Conservation (phyloP, 2,113 vertebrate species). For the Psittacula cyanocephala region DNA sequence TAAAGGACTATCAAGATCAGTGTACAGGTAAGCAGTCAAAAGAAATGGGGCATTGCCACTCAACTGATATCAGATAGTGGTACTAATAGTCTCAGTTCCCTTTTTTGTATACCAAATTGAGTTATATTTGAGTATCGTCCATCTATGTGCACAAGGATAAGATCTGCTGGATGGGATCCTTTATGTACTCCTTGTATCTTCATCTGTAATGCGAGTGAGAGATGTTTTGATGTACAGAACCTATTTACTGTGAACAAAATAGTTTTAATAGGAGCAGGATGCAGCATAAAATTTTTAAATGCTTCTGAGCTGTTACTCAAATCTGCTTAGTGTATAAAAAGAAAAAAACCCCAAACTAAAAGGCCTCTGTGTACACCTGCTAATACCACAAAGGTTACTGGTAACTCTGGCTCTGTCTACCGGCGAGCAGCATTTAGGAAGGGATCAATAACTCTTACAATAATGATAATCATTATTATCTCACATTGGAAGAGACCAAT, state of each 20-base stretch:
- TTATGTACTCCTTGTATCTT: rapidly evolving
- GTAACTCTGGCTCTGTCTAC: not conserved
- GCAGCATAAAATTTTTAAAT: not conserved
- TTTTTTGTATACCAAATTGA: not conserved
- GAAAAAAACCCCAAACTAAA: not conserved
- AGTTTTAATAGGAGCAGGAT: not conserved
- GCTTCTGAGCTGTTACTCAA: not conserved
- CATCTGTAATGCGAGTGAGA: not conserved
- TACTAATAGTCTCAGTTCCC: not conserved
- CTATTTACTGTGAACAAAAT: not conserved
- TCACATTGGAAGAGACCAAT: not conserved
- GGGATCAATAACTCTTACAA: not conserved
- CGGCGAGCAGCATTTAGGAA: not conserved
- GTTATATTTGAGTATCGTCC: not conserved
- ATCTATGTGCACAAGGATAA: not conserved
- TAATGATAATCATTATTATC: not conserved
- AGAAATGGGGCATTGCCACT: not conserved
- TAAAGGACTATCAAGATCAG: conserved; percentile 87
- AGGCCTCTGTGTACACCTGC: not conserved
- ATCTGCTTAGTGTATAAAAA: not conserved
- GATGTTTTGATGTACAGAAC: not conserved
- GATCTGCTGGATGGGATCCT: not conserved
- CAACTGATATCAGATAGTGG: not conserved
- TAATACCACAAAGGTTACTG: not conserved
- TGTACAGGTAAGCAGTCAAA: conserved; percentile 80